A percentile compares a stretch with the other conserved stretches of the same genome.
Conservation (phyloP, 2,113 vertebrate genomes). For the Melanerpes formicivorus region DNA sequence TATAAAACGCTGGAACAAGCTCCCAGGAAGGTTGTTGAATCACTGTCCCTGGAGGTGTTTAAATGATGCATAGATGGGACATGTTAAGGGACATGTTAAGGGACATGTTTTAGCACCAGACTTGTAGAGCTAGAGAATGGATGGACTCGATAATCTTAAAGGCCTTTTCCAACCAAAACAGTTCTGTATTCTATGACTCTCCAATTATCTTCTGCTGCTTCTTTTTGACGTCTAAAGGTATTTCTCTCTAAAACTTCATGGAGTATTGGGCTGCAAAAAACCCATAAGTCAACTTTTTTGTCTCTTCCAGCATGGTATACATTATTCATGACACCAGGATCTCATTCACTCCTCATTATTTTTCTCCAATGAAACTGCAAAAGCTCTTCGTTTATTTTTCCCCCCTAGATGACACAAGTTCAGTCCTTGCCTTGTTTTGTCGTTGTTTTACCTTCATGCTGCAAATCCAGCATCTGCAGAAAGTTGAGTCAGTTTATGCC, state of each 20-base stretch:
- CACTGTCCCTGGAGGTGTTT: too few relatives aligned
- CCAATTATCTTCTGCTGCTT: neutral
- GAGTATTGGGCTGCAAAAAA: neutral
- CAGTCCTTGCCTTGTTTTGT: neutral
- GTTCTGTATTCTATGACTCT: too few relatives aligned
- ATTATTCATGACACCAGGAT: neutral
- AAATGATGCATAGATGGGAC: too few relatives aligned
- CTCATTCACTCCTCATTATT: neutral
- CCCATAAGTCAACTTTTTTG: neutral
- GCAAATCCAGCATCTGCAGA: neutral
- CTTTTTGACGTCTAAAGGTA: neutral
- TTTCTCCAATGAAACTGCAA: too few relatives aligned
- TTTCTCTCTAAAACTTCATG: neutral
- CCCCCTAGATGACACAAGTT: neutral
- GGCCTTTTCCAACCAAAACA: too few relatives aligned
- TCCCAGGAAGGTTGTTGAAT: too few relatives aligned
- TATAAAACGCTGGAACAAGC: too few relatives aligned
- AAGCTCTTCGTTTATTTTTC: too few relatives aligned
- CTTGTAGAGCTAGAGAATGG: too few relatives aligned
- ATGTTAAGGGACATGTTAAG: too few relatives aligned
- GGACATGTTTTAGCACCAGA: too few relatives aligned
- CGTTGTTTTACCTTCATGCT: neutral
- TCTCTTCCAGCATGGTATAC: neutral
- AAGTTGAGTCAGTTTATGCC: neutral
- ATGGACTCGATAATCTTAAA: too few relatives aligned